Base-by-base conservation (phyloP, 2,888 invertebrate species). In the Athetis lepigone region DNA sequence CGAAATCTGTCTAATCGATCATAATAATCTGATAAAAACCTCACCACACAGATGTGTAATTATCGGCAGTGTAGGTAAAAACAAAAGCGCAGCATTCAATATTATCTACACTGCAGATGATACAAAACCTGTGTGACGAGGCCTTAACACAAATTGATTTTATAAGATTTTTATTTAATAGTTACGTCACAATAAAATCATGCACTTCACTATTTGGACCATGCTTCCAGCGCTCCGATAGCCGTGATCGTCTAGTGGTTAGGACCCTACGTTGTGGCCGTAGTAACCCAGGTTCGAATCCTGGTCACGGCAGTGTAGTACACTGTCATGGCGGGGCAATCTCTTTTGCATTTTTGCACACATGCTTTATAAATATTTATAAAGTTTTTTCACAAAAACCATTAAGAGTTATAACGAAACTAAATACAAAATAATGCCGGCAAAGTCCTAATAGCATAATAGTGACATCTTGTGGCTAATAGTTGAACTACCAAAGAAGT, bases 201-300 rank as follows among this genome's bases (percentile, higher is more conserved):
- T 18, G 0, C 0, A 0, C 7, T 42, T 3, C 2, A 8, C 29
- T 60, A 81, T 80, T 81, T 81, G 69, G 4, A 0, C 2, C 0
- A 0, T 0, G 0, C 0, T 92, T 90, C 89, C 95, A 96, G 95
- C 95, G 90, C 91, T 90, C 90, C 90, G 87, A 79, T 85, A 95
- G 96, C 96, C 96, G 96, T 96, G 96, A 96, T 96, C 96, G 96
- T 96, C 96, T 96, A 96, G 96, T 96, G 96, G 96, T 96, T 96
- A 96, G 96, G 96, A 96, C 96, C 95, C 96, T 96, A 96, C 96
- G 96, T 96, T 96, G 96, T 96, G 96, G 96, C 96, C 96, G 96
- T 96, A 96, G 96, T 96, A 96, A 96, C 96, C 96, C 96, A 96
- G 96, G 96, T 96, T 96, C 96, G 96, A 96, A 96, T 96, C 96